These are phyloP conservation scores for Adelphocoris suturalis DNA, from an alignment of 2,888 invertebrate species.

Conservation along the genomic window DNA sequence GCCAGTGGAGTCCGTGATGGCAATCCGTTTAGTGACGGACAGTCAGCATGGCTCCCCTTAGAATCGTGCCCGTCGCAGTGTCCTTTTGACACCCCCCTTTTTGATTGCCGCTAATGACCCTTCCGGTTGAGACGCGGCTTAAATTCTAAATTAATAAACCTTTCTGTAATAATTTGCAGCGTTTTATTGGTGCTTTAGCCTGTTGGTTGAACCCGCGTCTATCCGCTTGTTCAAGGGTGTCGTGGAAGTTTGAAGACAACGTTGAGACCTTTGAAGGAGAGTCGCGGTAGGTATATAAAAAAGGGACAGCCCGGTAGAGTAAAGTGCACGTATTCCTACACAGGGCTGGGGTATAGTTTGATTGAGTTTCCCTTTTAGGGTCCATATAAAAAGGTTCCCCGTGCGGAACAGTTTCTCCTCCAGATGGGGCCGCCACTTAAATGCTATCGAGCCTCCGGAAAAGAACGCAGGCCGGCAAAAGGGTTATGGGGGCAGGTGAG, in stretches of 20 bases:
- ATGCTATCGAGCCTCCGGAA: conserved; percentile 23
- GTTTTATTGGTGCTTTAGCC: no score
- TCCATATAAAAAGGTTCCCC: conserved; percentile 8
- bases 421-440: conserved; percentile 31
- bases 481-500: background rate
- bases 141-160: no score
- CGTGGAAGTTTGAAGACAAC: background rate
- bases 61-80: no score
- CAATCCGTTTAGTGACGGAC: no score
- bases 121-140: no score
- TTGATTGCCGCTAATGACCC: no score
- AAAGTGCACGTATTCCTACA: background rate
- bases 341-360: conserved; percentile 18
- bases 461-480: background rate
- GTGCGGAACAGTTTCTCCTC: background rate
- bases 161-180: no score
- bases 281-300: background rate
- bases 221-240: no score
- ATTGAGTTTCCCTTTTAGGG: conserved; percentile 36
- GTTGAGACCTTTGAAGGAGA: background rate
- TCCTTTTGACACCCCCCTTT: no score
- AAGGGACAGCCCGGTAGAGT: conserved; percentile 11
- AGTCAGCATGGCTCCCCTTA: no score
- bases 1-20: no score
- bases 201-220: no score